These are phyloP conservation scores for Calcarius lapponicus DNA, from an alignment of 2,797 vertebrate genomes.

Conservation along the genomic window DNA sequence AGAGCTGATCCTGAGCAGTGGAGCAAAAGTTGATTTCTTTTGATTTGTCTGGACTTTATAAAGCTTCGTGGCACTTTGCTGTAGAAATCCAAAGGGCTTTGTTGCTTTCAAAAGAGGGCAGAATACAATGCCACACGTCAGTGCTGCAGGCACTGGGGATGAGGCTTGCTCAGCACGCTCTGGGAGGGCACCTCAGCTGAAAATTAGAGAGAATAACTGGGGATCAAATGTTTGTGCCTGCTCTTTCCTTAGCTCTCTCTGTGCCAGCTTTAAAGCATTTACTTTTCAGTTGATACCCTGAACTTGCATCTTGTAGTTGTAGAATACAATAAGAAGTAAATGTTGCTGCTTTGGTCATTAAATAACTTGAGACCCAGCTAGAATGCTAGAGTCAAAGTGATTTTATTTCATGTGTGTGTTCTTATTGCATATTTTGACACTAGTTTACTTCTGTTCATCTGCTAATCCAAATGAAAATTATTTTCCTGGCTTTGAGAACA, in stretches of 20 bases:
- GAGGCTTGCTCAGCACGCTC: not conserved
- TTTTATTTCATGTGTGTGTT: not conserved
- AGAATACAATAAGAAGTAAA: not conserved
- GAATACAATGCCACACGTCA: accelerated
- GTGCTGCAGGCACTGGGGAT: not conserved
- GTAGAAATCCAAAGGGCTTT: conserved; percentile 6
- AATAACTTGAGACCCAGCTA: not conserved
- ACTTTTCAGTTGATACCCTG: not conserved
- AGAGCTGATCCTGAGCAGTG: not conserved
- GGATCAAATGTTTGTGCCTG: not conserved
- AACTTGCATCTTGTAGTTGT: not conserved
- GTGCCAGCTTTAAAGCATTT: not conserved
- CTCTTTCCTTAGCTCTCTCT: not conserved
- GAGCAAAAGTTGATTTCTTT: not conserved
- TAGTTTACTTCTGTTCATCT: not conserved
- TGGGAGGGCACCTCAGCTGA: not conserved
- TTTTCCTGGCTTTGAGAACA: not conserved
- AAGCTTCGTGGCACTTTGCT: not conserved
- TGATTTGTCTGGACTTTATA: not conserved
- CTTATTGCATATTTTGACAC: not conserved
- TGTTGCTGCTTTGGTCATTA: not conserved
- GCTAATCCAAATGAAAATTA: not conserved
- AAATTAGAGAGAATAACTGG: not conserved
- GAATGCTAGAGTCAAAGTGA: not conserved
- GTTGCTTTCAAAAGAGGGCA: not conserved